Conservation (phyloP, 1,140 invertebrate genomes). For the Chironomus striatipennis region DNA sequence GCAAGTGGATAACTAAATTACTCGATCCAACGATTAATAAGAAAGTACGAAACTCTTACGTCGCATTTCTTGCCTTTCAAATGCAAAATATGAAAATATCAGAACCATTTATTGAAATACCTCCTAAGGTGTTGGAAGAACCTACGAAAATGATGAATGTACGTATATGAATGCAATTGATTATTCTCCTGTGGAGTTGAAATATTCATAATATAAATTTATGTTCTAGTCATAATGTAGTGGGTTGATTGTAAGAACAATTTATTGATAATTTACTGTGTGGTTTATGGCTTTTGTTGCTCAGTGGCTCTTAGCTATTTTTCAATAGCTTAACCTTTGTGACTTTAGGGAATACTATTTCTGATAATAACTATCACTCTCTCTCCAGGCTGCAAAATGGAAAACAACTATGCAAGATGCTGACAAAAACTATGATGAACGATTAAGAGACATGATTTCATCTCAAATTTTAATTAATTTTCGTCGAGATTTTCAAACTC, state of each 20-base stretch:
- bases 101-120: not conserved
- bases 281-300: no score
- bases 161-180: not conserved
- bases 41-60: not conserved
- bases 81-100: conserved; percentile 14
- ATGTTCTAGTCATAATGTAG: no score
- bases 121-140: not conserved
- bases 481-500: not conserved
- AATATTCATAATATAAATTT: no score
- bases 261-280: no score
- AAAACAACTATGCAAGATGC: not conserved
- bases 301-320: no score
- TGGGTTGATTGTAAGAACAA: no score
- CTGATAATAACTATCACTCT: not conserved
- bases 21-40: not conserved
- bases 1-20: not conserved
- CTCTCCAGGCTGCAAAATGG: not conserved
- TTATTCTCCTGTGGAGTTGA: no score
- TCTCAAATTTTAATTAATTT: not conserved
- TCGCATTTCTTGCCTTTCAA: not conserved
- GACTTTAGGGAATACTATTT: no score
- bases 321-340: no score
- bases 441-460: not conserved
- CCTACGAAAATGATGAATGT: not conserved
- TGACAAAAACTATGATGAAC: not conserved